Percentiles rank a stretch among this genome's conserved stretches.
Conservation (phyloP, 2,888 invertebrate genomes). For the Fragum sueziense region DNA sequence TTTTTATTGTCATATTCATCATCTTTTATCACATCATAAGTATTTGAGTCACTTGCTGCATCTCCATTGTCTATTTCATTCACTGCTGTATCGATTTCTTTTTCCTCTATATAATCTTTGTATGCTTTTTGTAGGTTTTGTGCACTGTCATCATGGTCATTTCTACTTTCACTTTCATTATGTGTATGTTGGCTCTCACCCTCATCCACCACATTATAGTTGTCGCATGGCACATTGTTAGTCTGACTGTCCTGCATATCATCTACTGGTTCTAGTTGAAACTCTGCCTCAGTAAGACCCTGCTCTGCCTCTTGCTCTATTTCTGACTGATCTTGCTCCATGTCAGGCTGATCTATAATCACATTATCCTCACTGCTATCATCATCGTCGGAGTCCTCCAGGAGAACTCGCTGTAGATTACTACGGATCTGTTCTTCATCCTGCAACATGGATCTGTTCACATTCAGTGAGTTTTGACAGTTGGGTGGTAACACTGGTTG, state of each 20-base stretch:
- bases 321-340: slow-evolving; percentile 5
- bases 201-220: neutral
- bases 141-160: neutral
- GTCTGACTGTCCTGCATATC: slow-evolving; percentile 1
- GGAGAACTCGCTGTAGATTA: slow-evolving; percentile 48
- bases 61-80: slow-evolving; percentile 21
- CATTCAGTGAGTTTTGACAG: slow-evolving; percentile 40
- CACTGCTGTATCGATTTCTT: slow-evolving; percentile 1
- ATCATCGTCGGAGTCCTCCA: slow-evolving; percentile 47
- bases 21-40: slow-evolving; percentile 9
- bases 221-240: neutral
- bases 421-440: slow-evolving; percentile 50
- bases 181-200: neutral
- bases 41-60: slow-evolving; percentile 15
- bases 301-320: slow-evolving; percentile 10
- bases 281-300: neutral
- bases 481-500: slow-evolving; percentile 48
- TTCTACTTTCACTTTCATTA: neutral
- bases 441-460: slow-evolving; percentile 54
- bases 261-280: neutral
- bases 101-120: slow-evolving; percentile 20
- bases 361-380: neutral
- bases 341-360: neutral
- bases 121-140: no score
- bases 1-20: neutral